Evolutionary conservation across 2,888 invertebrate species (phyloP).

Genomic region (Synergus umbraculus): DNA sequence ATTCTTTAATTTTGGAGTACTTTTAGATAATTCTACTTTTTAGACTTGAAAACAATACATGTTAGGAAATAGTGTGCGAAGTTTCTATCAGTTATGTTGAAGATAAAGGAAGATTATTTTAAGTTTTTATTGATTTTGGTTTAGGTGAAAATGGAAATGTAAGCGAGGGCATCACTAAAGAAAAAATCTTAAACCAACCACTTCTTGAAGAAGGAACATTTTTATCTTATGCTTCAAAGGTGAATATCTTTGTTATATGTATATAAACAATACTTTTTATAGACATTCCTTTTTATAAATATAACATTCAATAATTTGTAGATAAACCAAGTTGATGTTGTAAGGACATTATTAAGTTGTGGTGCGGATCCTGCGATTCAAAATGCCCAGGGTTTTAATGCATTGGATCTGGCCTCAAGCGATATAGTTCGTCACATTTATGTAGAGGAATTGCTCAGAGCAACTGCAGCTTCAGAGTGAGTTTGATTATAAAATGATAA

Average conservation of each 20-base stretch:
- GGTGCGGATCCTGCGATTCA: conserved; percentile 81
- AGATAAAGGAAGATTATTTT: conserved; percentile 17
- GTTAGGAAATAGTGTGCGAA: no score
- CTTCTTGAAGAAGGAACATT: conserved; percentile 79
- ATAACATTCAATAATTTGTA: conserved; percentile 58
- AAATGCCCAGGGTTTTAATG: conserved; percentile 79
- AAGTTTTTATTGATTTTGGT: conserved; percentile 43
- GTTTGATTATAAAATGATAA: conserved; percentile 49
- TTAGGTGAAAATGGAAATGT: conserved; percentile 74
- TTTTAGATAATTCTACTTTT: neutral
- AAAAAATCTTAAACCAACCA: conserved; percentile 78
- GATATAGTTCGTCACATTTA: conserved; percentile 80
- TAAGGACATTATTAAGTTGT: conserved; percentile 80
- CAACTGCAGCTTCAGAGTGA: conserved; percentile 82
- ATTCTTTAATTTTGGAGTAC: neutral
- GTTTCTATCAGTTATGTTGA: conserved; percentile 34
- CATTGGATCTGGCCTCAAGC: conserved; percentile 79
- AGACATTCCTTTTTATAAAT: neutral
- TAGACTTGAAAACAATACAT: neutral
- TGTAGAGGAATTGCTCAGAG: conserved; percentile 81
- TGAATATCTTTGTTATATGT: conserved; percentile 60
- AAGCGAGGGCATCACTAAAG: conserved; percentile 74
- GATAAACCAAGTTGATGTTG: conserved; percentile 80
- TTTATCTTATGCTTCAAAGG: conserved; percentile 80
- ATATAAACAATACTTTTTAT: conserved; percentile 19